Evolutionary conservation across 1,140 invertebrate species (phyloP), one percentile per base, ranked within the genome.

Genomic region (Brachionus sp.): DNA sequence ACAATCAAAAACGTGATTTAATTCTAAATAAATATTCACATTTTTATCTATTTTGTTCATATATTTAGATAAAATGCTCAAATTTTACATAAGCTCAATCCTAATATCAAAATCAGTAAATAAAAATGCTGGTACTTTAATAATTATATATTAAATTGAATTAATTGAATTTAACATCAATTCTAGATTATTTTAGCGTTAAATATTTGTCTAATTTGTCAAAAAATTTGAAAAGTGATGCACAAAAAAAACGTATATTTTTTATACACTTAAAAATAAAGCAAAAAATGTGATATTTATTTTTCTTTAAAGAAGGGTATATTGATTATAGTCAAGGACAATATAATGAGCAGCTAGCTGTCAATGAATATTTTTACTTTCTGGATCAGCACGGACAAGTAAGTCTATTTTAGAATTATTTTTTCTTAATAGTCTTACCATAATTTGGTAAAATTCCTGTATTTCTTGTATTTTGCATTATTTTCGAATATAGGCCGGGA

Each of bases 351-450:
- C 91, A 94, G 86, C 92, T 92, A 25, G 93, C 92, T 88, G 91
- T 95, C 42, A 91, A 96, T 84, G 96, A 98, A 92, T 98, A 98
- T 90, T 98, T 98, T 90, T 98, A 98, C 90, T 98, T 92, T 86
- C 94, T 98, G 83, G 96, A 98, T 90, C 96, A 98, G 89, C 94
- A 98, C 90, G 96, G 96, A 89, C 96, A 96, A 95, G 95, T 97
- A 91, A 89, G 87, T 25, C 57, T 57, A 42, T 10, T 42, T 42
- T 3, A 42, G 6, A 19, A 19, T 57, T 23, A 57, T 16, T 77
- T 78, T 16, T 57, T 23, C 35, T 46, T 6, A 80, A 29, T 33
- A n/a, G n/a, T n/a, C n/a, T n/a, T n/a, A n/a, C n/a, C n/a, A n/a
- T n/a, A n/a, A n/a, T n/a, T n/a, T n/a, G n/a, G n/a, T n/a, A n/a